Evolutionary conservation across 2,113 vertebrate species (phyloP), one percentile per base, ranked within the genome.

Genomic region (Pterocles gutturalis): DNA sequence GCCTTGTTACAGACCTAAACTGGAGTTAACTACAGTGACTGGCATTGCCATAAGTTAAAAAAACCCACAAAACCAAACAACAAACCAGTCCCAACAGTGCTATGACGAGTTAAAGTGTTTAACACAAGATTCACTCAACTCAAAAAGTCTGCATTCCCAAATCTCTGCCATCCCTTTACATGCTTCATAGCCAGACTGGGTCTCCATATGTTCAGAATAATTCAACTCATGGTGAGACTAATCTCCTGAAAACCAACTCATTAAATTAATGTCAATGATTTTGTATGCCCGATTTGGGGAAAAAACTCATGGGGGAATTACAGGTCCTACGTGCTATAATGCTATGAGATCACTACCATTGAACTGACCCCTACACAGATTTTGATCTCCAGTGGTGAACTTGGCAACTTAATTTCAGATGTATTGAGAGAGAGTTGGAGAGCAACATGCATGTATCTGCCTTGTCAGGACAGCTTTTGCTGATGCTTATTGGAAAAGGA

Each of bases 161-260:
- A 90, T 60, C 21, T 87, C 71, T 78, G 21, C 29, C 82, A 90
- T 49, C 65, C 53, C 69, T 84, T 75, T 84, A 45, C 60, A 69
- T n/a, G 69, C 90, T 92, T 93, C 69, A 48, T 69, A 96, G 77
- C 61, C 95, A 97, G 89, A 82, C 77, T 72, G 72, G 6, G 34
- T 84, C 45, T 90, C 93, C 85, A 79, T 94, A 96, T 92, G 95
- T 76, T 92, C 86, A 54, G 57, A 95, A 83, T 87, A 89, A 94
- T 95, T 41, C 72, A 83, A 9, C 41, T 58, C 77, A 84, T 82
- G 61, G 90, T 95, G 83, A 94, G 83, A 71, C 79, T 90, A 95
- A 96, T 96, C 66, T 91, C 81, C 91, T 18, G 57, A 84, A 90
- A 95, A 96, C 53, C 9, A 89, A 91, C 61, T 90, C 61, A 79